phyloP scores from a whole-genome alignment of 2,797 vertebrate species.

The Danio tinwini region DNA sequence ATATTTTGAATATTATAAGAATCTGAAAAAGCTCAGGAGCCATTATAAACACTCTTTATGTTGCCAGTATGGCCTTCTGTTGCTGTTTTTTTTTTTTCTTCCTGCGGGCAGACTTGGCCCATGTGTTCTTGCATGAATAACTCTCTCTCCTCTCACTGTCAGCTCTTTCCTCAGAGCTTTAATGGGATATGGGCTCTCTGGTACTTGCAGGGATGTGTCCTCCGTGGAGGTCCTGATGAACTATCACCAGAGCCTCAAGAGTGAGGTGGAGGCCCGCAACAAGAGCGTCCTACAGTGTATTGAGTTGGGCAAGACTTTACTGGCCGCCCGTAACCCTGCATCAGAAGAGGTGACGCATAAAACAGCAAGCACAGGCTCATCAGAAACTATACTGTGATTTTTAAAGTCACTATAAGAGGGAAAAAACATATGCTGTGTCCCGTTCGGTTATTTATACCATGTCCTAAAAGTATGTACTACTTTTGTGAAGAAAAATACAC shows the following conservation, averaged over 20 bases:
- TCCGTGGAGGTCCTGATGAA: constrained; percentile 95
- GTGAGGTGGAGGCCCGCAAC: constrained; percentile 86
- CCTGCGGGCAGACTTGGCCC: constrained; percentile 27
- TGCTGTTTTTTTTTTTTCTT: constrained; percentile 3
- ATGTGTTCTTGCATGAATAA: constrained; percentile 34
- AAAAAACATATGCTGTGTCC: neutral
- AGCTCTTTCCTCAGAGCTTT: constrained; percentile 53
- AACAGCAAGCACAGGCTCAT: neutral
- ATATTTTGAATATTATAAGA: neutral
- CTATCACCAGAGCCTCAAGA: constrained; percentile 93
- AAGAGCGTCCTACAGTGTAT: constrained; percentile 84
- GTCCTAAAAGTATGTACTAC: too few relatives aligned
- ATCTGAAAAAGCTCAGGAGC: constrained; percentile 8
- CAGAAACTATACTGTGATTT: neutral
- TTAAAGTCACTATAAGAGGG: neutral
- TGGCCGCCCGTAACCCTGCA: constrained; percentile 86
- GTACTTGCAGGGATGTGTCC: constrained; percentile 86
- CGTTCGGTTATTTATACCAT: too few relatives aligned
- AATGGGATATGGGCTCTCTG: constrained; percentile 57
- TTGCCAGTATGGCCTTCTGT: constrained; percentile 29
- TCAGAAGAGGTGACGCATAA: constrained; percentile 83
- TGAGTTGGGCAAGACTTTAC: constrained; percentile 89
- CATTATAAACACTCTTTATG: neutral
- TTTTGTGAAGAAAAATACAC: too few relatives aligned
- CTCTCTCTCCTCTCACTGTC: constrained; percentile 48